phyloP scores from a whole-genome alignment of 2,113 vertebrate species.

The Tupaia tana region DNA sequence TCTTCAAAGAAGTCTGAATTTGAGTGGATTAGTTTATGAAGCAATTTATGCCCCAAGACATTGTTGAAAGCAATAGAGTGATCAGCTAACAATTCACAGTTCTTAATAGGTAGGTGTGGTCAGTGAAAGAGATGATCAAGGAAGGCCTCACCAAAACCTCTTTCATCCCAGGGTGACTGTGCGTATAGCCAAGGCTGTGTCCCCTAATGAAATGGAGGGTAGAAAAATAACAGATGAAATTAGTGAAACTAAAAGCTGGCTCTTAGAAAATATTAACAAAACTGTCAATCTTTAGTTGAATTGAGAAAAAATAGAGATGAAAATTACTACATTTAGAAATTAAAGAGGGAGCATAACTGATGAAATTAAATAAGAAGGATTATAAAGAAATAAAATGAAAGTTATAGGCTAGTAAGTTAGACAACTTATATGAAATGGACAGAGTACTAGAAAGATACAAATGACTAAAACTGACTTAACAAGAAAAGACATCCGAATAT shows the following conservation, averaged over 20 bases:
- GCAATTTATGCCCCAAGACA: background rate
- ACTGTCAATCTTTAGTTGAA: background rate
- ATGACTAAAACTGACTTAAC: background rate
- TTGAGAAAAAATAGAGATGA: background rate
- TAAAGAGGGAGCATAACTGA: background rate
- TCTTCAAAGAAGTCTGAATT: background rate
- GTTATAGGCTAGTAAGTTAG: background rate
- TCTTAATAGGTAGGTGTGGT: background rate
- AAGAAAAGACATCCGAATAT: conserved; percentile 30
- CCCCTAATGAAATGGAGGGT: background rate
- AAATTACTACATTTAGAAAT: conserved; percentile 24
- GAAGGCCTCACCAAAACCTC: background rate
- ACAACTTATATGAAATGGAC: background rate
- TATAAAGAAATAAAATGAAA: background rate
- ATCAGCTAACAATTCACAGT: conserved; percentile 17
- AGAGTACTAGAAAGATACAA: background rate
- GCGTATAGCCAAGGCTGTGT: background rate
- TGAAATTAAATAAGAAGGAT: background rate
- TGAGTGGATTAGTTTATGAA: conserved; percentile 36
- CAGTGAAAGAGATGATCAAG: conserved; percentile 12
- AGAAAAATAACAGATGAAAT: background rate
- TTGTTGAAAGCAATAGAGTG: conserved; percentile 15
- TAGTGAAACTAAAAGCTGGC: background rate
- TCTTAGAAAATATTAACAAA: background rate
- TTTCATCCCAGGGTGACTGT: background rate